Percentiles rank a stretch among this genome's conserved stretches.
These are phyloP conservation scores for Leptopilina boulardi DNA, from an alignment of 1,140 invertebrate genomes.

Conservation along the genomic window DNA sequence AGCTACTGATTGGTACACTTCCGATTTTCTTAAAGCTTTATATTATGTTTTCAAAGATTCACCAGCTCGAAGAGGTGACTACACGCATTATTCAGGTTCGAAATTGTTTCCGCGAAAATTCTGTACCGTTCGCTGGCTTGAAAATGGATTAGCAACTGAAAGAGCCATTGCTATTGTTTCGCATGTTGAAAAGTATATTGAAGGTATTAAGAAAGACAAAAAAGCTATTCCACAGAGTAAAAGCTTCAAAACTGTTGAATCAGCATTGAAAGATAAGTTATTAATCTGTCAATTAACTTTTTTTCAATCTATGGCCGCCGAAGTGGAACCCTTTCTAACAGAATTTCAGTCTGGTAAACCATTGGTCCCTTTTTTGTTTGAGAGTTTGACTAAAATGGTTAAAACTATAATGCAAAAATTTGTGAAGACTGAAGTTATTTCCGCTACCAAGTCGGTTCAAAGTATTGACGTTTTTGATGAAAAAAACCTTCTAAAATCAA, in stretches of 20 bases:
- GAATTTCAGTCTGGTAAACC: constrained; percentile 43
- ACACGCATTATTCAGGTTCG: constrained; percentile 22
- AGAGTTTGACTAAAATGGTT: constrained; percentile 49
- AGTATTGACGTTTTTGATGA: constrained; percentile 9
- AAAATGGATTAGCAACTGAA: constrained; percentile 46
- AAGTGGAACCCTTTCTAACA: constrained; percentile 43
- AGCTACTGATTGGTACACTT: constrained; percentile 44
- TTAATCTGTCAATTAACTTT: constrained; percentile 44
- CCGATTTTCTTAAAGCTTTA: constrained; percentile 50
- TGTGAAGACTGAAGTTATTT: not conserved
- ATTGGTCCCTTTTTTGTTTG: constrained; percentile 43
- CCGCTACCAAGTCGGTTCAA: not conserved
- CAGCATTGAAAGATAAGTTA: constrained; percentile 37
- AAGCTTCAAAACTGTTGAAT: constrained; percentile 29
- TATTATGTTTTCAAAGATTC: constrained; percentile 54
- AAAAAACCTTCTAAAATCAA: constrained; percentile 34
- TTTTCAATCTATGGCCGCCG: constrained; percentile 39
- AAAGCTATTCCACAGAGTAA: constrained; percentile 30
- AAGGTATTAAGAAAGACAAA: not conserved
- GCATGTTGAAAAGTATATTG: constrained; percentile 20
- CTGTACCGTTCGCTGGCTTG: constrained; percentile 51
- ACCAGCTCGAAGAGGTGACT: constrained; percentile 48
- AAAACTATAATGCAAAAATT: not conserved
- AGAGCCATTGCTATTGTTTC: constrained; percentile 44
- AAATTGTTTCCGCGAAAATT: constrained; percentile 51